phyloP scores from a whole-genome alignment of 2,888 invertebrate genomes.

The Andrena bicolor region DNA sequence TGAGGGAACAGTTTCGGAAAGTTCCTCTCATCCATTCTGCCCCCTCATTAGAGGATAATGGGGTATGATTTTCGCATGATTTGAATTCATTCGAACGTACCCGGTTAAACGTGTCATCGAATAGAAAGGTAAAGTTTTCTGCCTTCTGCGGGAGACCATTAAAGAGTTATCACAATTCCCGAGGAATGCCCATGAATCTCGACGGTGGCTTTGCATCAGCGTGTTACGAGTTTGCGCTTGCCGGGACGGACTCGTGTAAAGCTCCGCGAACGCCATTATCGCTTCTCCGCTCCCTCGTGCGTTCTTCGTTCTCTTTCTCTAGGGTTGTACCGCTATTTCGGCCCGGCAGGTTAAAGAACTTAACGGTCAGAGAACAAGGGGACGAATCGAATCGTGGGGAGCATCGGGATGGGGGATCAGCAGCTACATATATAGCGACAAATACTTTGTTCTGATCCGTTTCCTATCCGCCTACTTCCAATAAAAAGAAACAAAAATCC shows the following conservation, averaged over 20 bases:
- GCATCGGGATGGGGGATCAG: slow-evolving; percentile 42
- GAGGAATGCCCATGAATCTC: slow-evolving; percentile 45
- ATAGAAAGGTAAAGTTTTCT: neutral
- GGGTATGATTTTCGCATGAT: slow-evolving; percentile 39
- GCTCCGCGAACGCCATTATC: slow-evolving; percentile 67
- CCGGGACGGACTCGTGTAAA: slow-evolving; percentile 57
- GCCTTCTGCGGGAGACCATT: neutral
- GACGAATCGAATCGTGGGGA: slow-evolving; percentile 77
- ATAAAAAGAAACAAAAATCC: slow-evolving; percentile 84
- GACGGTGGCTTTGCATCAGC: slow-evolving; percentile 38
- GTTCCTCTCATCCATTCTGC: slow-evolving; percentile 48
- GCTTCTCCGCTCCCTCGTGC: slow-evolving; percentile 37
- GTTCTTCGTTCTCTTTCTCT: slow-evolving; percentile 63
- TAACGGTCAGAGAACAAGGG: slow-evolving; percentile 78
- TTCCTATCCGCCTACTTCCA: slow-evolving; percentile 77
- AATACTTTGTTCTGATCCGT: slow-evolving; percentile 78
- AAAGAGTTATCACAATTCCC: slow-evolving; percentile 4
- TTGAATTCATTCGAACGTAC: slow-evolving; percentile 7
- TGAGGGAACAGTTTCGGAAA: slow-evolving; percentile 76
- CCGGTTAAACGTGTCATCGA: neutral
- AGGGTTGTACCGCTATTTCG: slow-evolving; percentile 66
- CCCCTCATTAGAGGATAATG: slow-evolving; percentile 57
- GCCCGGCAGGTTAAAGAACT: slow-evolving; percentile 76
- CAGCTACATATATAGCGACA: slow-evolving; percentile 77
- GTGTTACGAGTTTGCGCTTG: slow-evolving; percentile 51